Percentiles rank a stretch among this genome's conserved stretches.
Evolutionary conservation across 2,797 vertebrate species (phyloP).

Genomic region (Eidolon dupreanum): DNA sequence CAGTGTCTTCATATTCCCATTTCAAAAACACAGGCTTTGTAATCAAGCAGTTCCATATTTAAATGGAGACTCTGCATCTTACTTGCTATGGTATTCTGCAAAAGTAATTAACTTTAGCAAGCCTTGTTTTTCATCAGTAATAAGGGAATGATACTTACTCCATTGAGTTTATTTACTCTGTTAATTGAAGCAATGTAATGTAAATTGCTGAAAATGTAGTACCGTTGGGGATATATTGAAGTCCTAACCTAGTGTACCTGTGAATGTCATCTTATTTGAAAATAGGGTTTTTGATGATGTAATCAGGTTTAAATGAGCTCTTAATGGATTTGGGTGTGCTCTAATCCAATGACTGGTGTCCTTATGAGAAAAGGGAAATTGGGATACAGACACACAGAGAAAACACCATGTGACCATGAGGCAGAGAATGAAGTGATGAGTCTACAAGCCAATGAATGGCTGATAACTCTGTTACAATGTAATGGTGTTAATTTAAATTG

Average conservation of each 20-base stretch:
- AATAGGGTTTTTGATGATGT: not conserved
- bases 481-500: not conserved
- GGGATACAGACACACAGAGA: not conserved
- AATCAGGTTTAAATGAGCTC: not conserved
- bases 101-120: not conserved
- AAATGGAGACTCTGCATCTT: not conserved
- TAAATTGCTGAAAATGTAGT: not conserved
- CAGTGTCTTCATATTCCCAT: not conserved
- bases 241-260: not conserved
- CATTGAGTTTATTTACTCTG: not conserved
- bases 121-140: not conserved
- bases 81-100: not conserved
- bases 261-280: not conserved
- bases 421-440: not conserved
- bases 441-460: not conserved
- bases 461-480: not conserved
- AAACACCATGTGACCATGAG: not conserved
- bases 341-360: not conserved
- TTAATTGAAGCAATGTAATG: not conserved
- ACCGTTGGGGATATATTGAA: not conserved
- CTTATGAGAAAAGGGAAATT: not conserved
- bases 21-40: not conserved
- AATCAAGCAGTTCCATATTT: not conserved
- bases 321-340: not conserved
- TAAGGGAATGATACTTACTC: not conserved